Base-by-base conservation (phyloP, 2,113 vertebrate genomes). In the Fregata magnificens region DNA sequence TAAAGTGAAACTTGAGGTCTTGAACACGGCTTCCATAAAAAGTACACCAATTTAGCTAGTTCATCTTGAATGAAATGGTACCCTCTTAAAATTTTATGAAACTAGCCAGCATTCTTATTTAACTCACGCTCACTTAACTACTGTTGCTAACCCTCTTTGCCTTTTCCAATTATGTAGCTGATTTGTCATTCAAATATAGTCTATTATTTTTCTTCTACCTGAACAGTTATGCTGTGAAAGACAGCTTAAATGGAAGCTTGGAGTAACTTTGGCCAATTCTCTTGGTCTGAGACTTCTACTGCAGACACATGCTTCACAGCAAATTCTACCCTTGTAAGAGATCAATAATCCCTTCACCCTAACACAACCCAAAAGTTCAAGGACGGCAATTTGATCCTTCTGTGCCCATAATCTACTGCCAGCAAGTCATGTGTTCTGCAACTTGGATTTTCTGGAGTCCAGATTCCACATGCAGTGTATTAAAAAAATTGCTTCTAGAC, bases 351-450 rank as follows among this genome's bases (percentile, higher is more conserved):
- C 20, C 16, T 10, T 28, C 40, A 6, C 8, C 8, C n/a, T 18
- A 49, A 44, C 2, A 17, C 3, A 65, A 45, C 14, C 6, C 6
- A 1, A 0, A 45, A 17, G 6, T 5, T 32, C 10, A 58, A 29
- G 10, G 18, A 65, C 7, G 5, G 13, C 8, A 5, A 26, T 50
- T 24, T 42, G 13, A 45, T 40, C 20, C 13, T 44, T 44, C n/a
- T 17, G 8, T 49, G 40, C 7, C 24, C 14, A 4, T 18, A 1
- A 55, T 6, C 31, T 14, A 65, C 6, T 7, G 11, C 15, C 20
- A 59, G 4, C 32, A 83, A 36, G 9, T 13, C 13, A 16, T 4
- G 2, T 19, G 28, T 66, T 72, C 22, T 36, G 9, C 31, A 88
- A 3, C 24, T 32, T 40, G 4, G 1, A 31, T 7, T 50, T 52